These are phyloP conservation scores for Ptychobarbus kaznakovi DNA, from an alignment of 2,797 vertebrate genomes.

Conservation along the genomic window DNA sequence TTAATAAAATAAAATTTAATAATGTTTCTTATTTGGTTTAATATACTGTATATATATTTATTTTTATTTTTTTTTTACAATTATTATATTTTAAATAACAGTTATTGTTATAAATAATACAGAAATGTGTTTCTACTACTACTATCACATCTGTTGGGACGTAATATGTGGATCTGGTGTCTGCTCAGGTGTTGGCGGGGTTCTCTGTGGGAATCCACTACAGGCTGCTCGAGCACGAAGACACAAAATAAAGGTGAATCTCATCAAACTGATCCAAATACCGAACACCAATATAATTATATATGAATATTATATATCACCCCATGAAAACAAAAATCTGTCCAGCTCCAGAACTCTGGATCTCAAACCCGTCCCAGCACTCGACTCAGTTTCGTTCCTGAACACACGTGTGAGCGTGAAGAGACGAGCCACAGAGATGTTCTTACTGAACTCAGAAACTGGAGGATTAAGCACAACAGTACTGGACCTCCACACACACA, in stretches of 20 bases:
- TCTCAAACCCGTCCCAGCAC: conserved; percentile 49
- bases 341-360: conserved; percentile 6
- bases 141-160: background rate
- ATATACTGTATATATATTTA: no score
- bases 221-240: conserved; percentile 82
- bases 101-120: background rate
- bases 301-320: background rate
- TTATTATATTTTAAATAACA: background rate
- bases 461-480: conserved; percentile 78
- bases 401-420: conserved; percentile 73
- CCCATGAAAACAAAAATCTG: background rate
- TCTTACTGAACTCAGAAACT: conserved; percentile 74
- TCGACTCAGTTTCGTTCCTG: conserved; percentile 70
- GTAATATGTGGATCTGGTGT: background rate
- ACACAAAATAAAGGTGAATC: conserved; percentile 81
- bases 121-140: background rate
- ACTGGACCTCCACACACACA: conserved; percentile 18
- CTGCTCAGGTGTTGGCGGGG: conserved; percentile 80
- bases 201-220: conserved; percentile 90
- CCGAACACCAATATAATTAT: background rate
- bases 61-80: background rate
- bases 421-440: conserved; percentile 65
- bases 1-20: background rate
- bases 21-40: background rate
- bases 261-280: background rate